Conservation (phyloP, 1,140 invertebrate genomes). For the Charaxes varanes region DNA sequence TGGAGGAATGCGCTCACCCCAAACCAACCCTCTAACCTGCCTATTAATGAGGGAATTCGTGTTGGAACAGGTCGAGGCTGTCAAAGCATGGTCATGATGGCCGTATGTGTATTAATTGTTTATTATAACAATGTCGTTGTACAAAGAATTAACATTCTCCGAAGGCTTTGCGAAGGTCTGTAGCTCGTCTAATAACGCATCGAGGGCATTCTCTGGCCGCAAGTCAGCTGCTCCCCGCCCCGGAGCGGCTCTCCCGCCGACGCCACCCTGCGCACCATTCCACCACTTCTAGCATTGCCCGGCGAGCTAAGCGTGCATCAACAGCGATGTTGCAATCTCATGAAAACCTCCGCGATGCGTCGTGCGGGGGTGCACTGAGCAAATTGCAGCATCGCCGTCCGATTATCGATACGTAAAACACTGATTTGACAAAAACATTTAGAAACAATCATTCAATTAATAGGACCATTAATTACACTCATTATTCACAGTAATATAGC, state of each 20-base stretch:
- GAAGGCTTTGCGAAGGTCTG: slow-evolving; percentile 86
- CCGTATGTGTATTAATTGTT: no score
- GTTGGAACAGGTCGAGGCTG: no score
- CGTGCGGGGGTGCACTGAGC: not conserved
- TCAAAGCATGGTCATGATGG: no score
- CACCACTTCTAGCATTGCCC: slow-evolving; percentile 44
- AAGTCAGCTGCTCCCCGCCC: slow-evolving; percentile 81
- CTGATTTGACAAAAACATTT: slow-evolving; percentile 45
- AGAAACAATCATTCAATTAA: slow-evolving; percentile 54
- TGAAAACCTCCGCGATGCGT: not conserved
- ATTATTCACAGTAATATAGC: slow-evolving; percentile 51
- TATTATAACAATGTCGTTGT: no score
- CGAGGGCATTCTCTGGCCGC: slow-evolving; percentile 94
- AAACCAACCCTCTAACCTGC: no score
- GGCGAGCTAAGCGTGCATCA: slow-evolving; percentile 30
- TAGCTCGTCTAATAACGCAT: slow-evolving; percentile 94
- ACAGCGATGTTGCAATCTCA: slow-evolving; percentile 42
- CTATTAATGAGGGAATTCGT: no score
- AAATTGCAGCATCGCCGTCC: slow-evolving; percentile 38
- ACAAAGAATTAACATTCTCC: no score
- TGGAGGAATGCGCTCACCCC: no score
- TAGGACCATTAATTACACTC: slow-evolving; percentile 50
- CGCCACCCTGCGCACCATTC: slow-evolving; percentile 74
- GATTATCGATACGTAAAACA: slow-evolving; percentile 33
- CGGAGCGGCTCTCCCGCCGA: slow-evolving; percentile 78